Evolutionary conservation across 2,888 invertebrate genomes (phyloP).

Genomic region (Hirtodrosophila duncani): DNA sequence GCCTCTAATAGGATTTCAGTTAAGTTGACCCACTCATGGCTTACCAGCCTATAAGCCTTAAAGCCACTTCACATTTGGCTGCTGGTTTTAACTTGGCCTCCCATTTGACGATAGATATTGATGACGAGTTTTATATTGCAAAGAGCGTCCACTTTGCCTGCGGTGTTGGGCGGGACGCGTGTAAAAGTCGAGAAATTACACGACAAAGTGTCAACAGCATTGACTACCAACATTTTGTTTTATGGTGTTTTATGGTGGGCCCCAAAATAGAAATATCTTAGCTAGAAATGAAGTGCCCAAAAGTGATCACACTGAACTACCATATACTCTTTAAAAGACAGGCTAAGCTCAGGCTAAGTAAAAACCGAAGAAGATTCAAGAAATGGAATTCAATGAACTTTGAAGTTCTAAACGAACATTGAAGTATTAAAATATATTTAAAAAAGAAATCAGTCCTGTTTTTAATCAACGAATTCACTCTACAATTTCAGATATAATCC

Average conservation of each 20-base stretch:
- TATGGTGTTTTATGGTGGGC: slow-evolving; percentile 3
- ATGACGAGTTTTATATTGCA: slow-evolving; percentile 42
- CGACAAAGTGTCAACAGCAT: slow-evolving; percentile 41
- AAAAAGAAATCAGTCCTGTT: no score
- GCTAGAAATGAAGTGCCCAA: slow-evolving; percentile 1
- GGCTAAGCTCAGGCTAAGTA: no score
- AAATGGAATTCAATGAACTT: no score
- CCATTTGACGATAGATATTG: slow-evolving; percentile 33
- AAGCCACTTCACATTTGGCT: slow-evolving; percentile 26
- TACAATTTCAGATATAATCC: no score
- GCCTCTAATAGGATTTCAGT: slow-evolving; percentile 64
- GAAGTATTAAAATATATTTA: no score
- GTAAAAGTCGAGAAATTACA: slow-evolving; percentile 30
- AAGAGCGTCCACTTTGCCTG: slow-evolving; percentile 10
- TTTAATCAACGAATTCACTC: no score
- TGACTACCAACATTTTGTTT: slow-evolving; percentile 52
- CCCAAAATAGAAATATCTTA: slow-evolving; percentile 14
- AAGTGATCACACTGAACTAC: slow-evolving; percentile 19
- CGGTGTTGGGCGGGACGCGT: no score
- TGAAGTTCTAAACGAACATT: no score
- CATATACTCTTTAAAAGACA: no score
- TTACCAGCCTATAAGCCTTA: slow-evolving; percentile 33
- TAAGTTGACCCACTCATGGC: slow-evolving; percentile 34
- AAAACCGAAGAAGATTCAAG: no score
- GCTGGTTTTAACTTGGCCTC: slow-evolving; percentile 30